A percentile compares a stretch with the other conserved stretches of the same genome.
phyloP scores from a whole-genome alignment of 2,113 vertebrate genomes.

The Castor canadensis region DNA sequence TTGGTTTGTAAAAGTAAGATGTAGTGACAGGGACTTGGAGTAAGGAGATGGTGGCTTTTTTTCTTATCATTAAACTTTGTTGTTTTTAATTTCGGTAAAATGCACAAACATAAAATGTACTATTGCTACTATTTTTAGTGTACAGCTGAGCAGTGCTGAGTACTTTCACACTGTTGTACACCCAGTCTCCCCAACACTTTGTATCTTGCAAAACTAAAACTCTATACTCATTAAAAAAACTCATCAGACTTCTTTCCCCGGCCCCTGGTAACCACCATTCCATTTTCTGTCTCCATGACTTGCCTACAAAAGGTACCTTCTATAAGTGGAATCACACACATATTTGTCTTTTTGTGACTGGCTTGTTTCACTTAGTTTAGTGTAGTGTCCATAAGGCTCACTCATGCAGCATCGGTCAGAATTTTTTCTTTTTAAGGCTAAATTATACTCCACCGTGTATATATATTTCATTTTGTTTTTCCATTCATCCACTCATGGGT shows the following conservation, averaged over 20 bases:
- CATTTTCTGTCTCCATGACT: neutral
- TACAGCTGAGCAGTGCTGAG: neutral
- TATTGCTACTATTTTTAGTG: neutral
- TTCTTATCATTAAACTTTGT: neutral
- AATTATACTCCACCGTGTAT: neutral
- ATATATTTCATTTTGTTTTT: neutral
- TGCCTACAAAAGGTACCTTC: too few relatives aligned
- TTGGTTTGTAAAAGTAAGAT: slow-evolving; percentile 28
- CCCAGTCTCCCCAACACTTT: neutral
- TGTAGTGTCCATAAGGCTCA: neutral
- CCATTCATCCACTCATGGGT: neutral
- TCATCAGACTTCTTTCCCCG: neutral
- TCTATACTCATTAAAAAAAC: neutral
- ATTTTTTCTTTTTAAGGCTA: neutral
- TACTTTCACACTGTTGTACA: neutral
- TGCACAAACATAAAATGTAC: neutral
- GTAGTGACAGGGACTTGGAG: neutral
- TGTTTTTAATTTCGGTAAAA: neutral
- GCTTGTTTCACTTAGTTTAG: neutral
- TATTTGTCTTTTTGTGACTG: neutral
- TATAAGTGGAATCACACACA: neutral
- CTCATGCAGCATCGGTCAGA: neutral
- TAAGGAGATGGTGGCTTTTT: neutral
- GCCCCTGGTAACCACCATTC: neutral
- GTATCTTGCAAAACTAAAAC: slow-evolving; percentile 1